Conservation (phyloP, 2,888 invertebrate genomes). For the Aleiodes leptofemur region DNA sequence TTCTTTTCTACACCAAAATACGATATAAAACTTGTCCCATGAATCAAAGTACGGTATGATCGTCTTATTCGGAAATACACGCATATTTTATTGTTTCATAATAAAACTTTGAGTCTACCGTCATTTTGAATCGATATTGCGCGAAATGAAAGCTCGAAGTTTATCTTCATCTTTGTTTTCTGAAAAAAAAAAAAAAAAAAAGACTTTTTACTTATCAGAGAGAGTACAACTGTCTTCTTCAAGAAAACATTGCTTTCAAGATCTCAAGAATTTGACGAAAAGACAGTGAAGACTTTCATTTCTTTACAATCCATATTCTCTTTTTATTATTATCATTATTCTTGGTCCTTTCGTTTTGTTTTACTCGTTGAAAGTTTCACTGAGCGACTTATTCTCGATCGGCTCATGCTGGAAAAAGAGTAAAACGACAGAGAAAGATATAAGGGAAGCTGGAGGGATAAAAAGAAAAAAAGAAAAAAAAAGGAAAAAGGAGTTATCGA, state of each 20-base stretch:
- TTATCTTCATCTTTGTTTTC: too few relatives aligned
- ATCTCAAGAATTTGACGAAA: slow-evolving; percentile 66
- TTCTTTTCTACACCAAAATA: slow-evolving; percentile 50
- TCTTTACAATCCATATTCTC: background rate
- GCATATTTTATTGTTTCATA: slow-evolving; percentile 73
- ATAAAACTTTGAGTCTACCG: slow-evolving; percentile 68
- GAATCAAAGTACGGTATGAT: slow-evolving; percentile 65
- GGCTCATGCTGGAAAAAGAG: background rate
- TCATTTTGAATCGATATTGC: background rate
- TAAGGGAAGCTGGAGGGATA: background rate
- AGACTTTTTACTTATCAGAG: slow-evolving; percentile 38
- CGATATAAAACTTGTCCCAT: slow-evolving; percentile 71
- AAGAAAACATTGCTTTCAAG: slow-evolving; percentile 59
- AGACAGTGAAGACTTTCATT: slow-evolving; percentile 54
- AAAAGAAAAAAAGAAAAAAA: background rate
- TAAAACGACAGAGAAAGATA: background rate
- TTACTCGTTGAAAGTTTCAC: slow-evolving; percentile 43
- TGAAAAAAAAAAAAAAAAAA: slow-evolving; percentile 1
- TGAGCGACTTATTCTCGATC: slow-evolving; percentile 42
- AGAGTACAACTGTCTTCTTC: slow-evolving; percentile 21
- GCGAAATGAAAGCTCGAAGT: too few relatives aligned
- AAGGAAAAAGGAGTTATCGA: background rate
- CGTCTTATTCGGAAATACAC: slow-evolving; percentile 55
- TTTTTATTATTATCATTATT: slow-evolving; percentile 1
- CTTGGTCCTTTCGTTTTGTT: slow-evolving; percentile 20